These are phyloP conservation scores for Drosophila nasuta DNA, from an alignment of 1,140 invertebrate species.

Conservation along the genomic window DNA sequence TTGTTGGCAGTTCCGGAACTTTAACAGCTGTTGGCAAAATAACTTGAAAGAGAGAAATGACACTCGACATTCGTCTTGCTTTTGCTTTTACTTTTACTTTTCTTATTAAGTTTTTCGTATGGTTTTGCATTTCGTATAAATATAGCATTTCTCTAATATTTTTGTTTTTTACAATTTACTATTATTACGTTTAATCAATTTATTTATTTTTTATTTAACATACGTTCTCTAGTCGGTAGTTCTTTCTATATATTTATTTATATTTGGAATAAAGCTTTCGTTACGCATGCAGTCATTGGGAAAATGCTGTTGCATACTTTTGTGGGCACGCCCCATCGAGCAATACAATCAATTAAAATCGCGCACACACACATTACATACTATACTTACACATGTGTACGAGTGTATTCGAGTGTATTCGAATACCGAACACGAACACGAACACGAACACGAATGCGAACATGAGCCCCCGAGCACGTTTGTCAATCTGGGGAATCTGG, in stretches of 20 bases:
- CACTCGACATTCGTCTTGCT: neutral
- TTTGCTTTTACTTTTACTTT: neutral
- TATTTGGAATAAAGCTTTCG: conserved; percentile 46
- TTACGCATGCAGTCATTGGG: conserved; percentile 44
- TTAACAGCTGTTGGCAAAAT: conserved; percentile 3
- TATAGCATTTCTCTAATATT: conserved; percentile 25
- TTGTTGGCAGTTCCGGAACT: neutral
- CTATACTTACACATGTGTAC: conserved; percentile 2
- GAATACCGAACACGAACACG: neutral
- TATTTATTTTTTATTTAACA: neutral
- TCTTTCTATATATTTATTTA: neutral
- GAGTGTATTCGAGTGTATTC: neutral
- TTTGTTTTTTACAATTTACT: conserved; percentile 8
- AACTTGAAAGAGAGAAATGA: neutral
- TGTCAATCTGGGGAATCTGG: conserved; percentile 1
- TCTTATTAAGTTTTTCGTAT: too few species aligned
- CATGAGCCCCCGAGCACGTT: neutral
- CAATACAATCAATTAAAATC: conserved; percentile 13
- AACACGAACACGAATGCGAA: too few species aligned
- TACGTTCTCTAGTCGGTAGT: conserved; percentile 28
- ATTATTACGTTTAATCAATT: conserved; percentile 6
- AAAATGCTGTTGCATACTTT: conserved; percentile 44
- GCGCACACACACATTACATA: conserved; percentile 21
- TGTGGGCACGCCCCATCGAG: conserved; percentile 9
- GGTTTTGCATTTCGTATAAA: conserved; percentile 15